Conservation (phyloP, 2,113 vertebrate genomes). For the Piaya cayana region DNA sequence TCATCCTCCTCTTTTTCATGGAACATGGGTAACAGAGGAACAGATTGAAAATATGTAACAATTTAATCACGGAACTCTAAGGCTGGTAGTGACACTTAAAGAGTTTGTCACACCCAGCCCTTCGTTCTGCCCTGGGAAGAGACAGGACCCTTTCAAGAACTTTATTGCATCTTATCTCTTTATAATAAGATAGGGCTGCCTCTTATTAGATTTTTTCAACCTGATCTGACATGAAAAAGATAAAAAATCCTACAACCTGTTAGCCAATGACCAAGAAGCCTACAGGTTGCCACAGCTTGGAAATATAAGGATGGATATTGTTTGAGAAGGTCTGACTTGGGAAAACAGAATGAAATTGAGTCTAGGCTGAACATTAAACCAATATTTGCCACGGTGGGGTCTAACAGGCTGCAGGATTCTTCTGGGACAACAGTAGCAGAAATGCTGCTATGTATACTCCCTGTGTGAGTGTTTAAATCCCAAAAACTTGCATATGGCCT, state of each 20-base stretch:
- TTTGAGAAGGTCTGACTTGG: neutral
- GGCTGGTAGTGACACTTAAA: neutral
- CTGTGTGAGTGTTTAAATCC: neutral
- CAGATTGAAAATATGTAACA: neutral
- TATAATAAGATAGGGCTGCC: neutral
- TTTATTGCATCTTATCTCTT: neutral
- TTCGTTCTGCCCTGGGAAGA: neutral
- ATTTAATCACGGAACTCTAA: neutral
- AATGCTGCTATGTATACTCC: accelerated
- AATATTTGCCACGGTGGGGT: neutral
- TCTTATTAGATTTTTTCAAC: neutral
- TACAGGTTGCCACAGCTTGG: neutral
- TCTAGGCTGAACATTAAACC: neutral
- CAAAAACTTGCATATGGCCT: neutral
- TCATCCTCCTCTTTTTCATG: neutral
- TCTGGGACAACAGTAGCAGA: neutral
- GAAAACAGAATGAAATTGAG: neutral
- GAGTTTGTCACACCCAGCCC: neutral
- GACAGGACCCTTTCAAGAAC: neutral
- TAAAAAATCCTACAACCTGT: neutral
- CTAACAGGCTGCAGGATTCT: neutral
- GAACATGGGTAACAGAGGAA: neutral
- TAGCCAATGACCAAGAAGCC: neutral
- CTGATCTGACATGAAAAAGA: neutral
- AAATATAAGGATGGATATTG: neutral